These are phyloP conservation scores for Pseudoatta argentina DNA, from an alignment of 1,140 invertebrate genomes.

Conservation along the genomic window DNA sequence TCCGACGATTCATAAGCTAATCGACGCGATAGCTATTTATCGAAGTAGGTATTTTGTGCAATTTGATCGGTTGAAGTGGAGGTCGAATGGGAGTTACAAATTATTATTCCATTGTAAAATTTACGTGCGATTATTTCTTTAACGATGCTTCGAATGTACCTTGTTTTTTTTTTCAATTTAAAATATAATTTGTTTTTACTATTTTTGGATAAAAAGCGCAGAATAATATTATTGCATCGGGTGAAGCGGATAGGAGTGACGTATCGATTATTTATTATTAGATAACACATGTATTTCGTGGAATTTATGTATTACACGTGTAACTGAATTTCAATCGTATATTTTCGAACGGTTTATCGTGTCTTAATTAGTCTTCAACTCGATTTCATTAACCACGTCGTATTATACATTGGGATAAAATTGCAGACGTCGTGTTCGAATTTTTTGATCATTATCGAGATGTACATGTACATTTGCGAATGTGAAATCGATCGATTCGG, in stretches of 20 bases:
- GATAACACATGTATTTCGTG: background rate
- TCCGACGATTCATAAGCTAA: background rate
- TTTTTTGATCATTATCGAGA: conserved; percentile 13
- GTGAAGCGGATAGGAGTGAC: background rate
- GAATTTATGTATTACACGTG: background rate
- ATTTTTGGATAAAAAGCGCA: conserved; percentile 7
- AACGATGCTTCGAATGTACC: background rate
- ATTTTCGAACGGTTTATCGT: conserved; percentile 5
- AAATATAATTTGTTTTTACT: conserved; percentile 2
- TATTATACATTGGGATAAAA: background rate
- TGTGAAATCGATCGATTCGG: background rate
- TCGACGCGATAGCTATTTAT: background rate
- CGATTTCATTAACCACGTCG: background rate
- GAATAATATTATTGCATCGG: background rate
- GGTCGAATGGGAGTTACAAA: background rate
- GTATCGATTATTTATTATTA: conserved; percentile 24
- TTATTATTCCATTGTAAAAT: background rate
- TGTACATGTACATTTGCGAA: background rate
- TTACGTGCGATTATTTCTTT: conserved; percentile 4
- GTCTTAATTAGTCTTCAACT: conserved; percentile 26
- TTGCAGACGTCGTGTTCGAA: background rate
- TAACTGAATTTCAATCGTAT: background rate
- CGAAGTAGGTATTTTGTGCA: background rate
- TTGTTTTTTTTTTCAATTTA: conserved; percentile 3
- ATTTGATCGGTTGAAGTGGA: background rate